phyloP scores from a whole-genome alignment of 2,113 vertebrate genomes.

The Eptatretus burgeri region DNA sequence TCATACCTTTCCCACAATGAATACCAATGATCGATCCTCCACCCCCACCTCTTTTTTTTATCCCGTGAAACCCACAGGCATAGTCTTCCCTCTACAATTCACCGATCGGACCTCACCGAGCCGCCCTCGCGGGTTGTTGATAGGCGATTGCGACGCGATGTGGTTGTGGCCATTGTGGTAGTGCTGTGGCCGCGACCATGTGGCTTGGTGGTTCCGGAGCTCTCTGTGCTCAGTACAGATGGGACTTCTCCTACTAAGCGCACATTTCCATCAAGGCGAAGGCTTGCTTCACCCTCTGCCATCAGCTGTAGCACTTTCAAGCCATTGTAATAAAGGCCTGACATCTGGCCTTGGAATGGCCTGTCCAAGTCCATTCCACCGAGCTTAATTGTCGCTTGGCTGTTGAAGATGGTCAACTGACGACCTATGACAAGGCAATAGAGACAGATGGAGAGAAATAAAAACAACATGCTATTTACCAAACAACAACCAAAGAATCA shows the following conservation, averaged over 20 bases:
- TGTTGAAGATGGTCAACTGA: slow-evolving; percentile 89
- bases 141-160: slow-evolving; percentile 48
- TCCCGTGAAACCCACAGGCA: too few species aligned
- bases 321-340: slow-evolving; percentile 73
- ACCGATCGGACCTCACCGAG: neutral
- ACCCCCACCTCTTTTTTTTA: too few species aligned
- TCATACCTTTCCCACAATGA: too few species aligned
- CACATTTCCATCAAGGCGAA: slow-evolving; percentile 51
- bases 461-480: too few species aligned
- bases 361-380: slow-evolving; percentile 52
- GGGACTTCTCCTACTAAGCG: slow-evolving; percentile 55
- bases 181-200: slow-evolving; percentile 74
- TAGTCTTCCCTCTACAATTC: too few species aligned
- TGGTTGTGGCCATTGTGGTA: slow-evolving; percentile 72
- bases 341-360: slow-evolving; percentile 77
- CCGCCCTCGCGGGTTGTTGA: slow-evolving; percentile 25
- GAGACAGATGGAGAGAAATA: too few species aligned
- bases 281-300: slow-evolving; percentile 52
- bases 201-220: slow-evolving; percentile 47
- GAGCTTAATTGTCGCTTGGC: slow-evolving; percentile 68
- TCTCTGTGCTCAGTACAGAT: slow-evolving; percentile 44
- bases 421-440: slow-evolving; percentile 23
- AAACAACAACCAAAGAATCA: too few species aligned
- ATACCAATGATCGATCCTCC: too few species aligned
- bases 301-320: slow-evolving; percentile 68